Conservation (phyloP, 1,140 invertebrate genomes). For the Drosophila melanogaster region DNA sequence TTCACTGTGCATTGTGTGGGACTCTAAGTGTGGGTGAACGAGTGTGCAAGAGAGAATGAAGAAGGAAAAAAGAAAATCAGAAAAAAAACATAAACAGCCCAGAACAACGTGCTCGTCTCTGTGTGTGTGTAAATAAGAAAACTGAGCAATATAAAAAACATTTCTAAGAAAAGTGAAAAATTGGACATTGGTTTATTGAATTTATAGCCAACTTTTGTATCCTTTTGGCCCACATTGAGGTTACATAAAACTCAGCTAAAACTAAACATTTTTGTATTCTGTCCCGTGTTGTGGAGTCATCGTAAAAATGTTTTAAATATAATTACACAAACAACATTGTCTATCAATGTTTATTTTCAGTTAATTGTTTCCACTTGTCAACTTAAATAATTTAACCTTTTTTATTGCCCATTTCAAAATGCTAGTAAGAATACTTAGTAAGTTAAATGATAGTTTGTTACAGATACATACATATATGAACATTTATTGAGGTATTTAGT, state of each 20-base stretch:
- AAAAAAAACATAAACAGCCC: constrained; percentile 68
- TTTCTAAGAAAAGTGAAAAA: constrained; percentile 20
- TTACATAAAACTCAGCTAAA: constrained; percentile 48
- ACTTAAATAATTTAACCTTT: background rate
- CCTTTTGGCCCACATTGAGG: constrained; percentile 44
- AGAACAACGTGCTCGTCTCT: constrained; percentile 43
- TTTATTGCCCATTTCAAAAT: background rate
- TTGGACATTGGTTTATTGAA: constrained; percentile 55
- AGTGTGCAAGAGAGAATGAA: constrained; percentile 38
- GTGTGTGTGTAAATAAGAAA: constrained; percentile 19
- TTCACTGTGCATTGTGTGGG: constrained; percentile 56
- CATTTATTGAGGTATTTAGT: background rate
- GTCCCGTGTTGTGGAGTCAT: background rate
- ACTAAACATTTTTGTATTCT: constrained; percentile 14
- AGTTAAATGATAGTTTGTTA: background rate
- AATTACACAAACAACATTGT: background rate
- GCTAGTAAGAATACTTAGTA: background rate
- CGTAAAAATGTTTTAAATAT: constrained; percentile 4
- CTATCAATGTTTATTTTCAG: constrained; percentile 2
- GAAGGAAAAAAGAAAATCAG: constrained; percentile 40
- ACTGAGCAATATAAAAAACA: constrained; percentile 30
- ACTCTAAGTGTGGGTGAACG: constrained; percentile 15
- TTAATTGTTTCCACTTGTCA: background rate
- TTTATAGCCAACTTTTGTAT: constrained; percentile 45
- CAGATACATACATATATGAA: background rate